A percentile compares a stretch with the other conserved stretches of the same genome.
These are phyloP conservation scores for Leptopilina myrica DNA, from an alignment of 2,888 invertebrate species.

Conservation along the genomic window DNA sequence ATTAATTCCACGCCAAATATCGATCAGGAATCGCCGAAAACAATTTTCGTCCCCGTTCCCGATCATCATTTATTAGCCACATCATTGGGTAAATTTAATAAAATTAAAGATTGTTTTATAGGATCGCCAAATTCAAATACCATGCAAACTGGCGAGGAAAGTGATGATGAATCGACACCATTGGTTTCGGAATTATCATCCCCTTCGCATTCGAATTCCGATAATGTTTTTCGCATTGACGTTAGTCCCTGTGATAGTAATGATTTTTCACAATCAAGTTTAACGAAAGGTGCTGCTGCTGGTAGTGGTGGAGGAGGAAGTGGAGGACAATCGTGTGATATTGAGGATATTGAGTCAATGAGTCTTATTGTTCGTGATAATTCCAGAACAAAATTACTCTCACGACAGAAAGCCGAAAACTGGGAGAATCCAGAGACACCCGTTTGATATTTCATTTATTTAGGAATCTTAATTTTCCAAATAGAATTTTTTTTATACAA, in stretches of 20 bases:
- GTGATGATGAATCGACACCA: slow-evolving; percentile 85
- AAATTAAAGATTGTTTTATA: slow-evolving; percentile 64
- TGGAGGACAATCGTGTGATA: slow-evolving; percentile 48
- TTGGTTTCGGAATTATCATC: slow-evolving; percentile 79
- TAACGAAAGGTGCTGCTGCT: slow-evolving; percentile 57
- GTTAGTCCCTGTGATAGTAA: slow-evolving; percentile 63
- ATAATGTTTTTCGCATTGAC: slow-evolving; percentile 64
- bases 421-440: slow-evolving; percentile 73
- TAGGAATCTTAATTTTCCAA: slow-evolving; percentile 19
- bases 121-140: slow-evolving; percentile 46
- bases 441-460: slow-evolving; percentile 62
- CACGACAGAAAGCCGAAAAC: slow-evolving; percentile 66
- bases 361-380: slow-evolving; percentile 63
- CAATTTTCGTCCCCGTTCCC: slow-evolving; percentile 61
- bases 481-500: slow-evolving; percentile 18
- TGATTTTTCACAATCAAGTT: slow-evolving; percentile 60
- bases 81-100: slow-evolving; percentile 64
- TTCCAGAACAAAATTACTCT: slow-evolving; percentile 53
- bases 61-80: slow-evolving; percentile 40
- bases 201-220: slow-evolving; percentile 69
- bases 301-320: slow-evolving; percentile 42
- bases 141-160: slow-evolving; percentile 64
- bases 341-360: slow-evolving; percentile 60
- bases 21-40: slow-evolving; percentile 7
- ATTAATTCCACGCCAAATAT: slow-evolving; percentile 14